Evolutionary conservation across 1,140 invertebrate genomes (phyloP), one percentile per base, ranked within the genome.

Genomic region (Drosophila ficusphila): DNA sequence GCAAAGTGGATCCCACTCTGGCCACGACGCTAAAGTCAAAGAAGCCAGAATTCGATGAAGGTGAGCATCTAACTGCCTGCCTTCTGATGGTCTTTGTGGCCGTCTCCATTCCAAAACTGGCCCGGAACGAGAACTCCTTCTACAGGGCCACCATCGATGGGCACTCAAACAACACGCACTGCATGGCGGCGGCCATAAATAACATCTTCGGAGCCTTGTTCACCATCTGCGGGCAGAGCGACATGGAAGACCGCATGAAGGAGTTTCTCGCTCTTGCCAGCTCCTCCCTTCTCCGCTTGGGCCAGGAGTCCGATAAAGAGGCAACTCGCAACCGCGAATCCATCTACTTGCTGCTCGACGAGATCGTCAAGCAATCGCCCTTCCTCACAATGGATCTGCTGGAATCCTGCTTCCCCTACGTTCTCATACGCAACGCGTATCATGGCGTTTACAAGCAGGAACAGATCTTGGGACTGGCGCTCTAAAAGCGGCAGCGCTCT

Each of bases 11-110:
- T 92, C 98, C 98, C 0, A 97, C 97, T 0, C 92, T 99, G 14
- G 97, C 98, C 1, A 94, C 95, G 44, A 97, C 98, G 4, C 92
- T 99, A 0, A 94, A 96, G 73, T 94, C 94, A 54, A 97, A 99
- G 74, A 99, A 98, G 91, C 94, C 94, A 56, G 97, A 97, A 76
- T 92, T 94, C 1, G 96, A 97, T 60, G 98, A 99, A 70, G 93
- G 93, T 19, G 98, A 99, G 79, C 99, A 99, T 93, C 93, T 97
- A 11, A 93, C 98, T 19, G 97, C 98, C 1, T 99, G 98, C 92
- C 92, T 99, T 4, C 92, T 99, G 14, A 99, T 99, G 97, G 99
- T 99, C 3, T 99, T 99, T 92, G 96, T 99, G 1, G 99, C 99
- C 0, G 98, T 99, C 23, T 98, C 98, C 0, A 96, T 99, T 76